Evolutionary conservation across 2,113 vertebrate genomes (phyloP), one percentile per base, ranked within the genome.

Genomic region (Channa maculata): DNA sequence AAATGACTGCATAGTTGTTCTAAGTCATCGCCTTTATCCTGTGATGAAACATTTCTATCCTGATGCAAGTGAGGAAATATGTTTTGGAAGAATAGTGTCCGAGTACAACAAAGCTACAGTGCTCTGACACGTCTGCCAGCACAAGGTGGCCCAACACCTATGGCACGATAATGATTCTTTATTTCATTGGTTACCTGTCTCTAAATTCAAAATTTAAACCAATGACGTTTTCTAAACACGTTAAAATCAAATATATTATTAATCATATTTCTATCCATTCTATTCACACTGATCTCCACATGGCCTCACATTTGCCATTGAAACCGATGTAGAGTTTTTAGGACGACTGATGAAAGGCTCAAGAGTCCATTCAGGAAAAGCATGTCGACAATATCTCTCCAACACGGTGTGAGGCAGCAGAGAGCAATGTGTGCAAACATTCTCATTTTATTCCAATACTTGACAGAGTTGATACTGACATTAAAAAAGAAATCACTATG

Each of bases 401-500:
- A 61, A 6, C 5, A 44, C 9, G 15, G 43, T 51, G 59, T 46
- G 24, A 59, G 43, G 52, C 43, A 60, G 53, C 39, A 75, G 59
- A 52, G 59, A 10, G 8, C 24, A 13, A 58, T 24, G 12, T 36
- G 12, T 15, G 44, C 41, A 49, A 45, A 60, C 50, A 59, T 57
- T 58, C 48, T 72, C 49, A 73, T 78, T 59, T 83, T 14, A 67
- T 74, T 71, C 71, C 65, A 65, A 68, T 43, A 45, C 67, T 65
- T 71, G 53, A 75, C 75, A 83, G 67, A 77, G 62, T 84, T 77
- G 80, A 51, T 41, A 54, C 14, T 82, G 67, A 76, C 76, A 90
- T 82, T 78, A 83, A 80, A 74, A 71, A 41, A 24, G 24, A 24
- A 24, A 70, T 83, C 57, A 70, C 55, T 57, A 67, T 41, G 58